These are phyloP conservation scores for Ichneumoninae sp. DNA, from an alignment of 2,888 invertebrate species.

Conservation along the genomic window DNA sequence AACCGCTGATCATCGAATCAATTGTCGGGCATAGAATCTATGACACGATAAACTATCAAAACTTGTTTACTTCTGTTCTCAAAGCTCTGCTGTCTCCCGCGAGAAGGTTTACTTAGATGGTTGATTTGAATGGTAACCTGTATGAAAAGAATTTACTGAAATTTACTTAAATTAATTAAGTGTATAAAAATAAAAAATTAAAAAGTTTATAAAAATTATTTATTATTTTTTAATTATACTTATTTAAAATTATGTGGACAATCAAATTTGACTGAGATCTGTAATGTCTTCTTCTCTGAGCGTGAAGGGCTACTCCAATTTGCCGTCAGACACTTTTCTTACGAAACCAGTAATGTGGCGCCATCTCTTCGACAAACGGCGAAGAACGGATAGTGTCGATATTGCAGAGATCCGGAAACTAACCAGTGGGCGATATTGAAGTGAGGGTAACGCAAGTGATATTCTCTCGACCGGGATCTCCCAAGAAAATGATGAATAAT, in stretches of 20 bases:
- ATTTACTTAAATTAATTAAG: no score
- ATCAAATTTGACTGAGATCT: no score
- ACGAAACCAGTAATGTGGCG: background rate
- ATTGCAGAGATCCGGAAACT: background rate
- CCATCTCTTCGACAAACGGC: background rate
- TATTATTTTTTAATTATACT: no score
- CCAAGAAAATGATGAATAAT: background rate
- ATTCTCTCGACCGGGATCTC: background rate
- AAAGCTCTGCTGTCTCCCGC: background rate
- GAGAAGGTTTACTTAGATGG: background rate
- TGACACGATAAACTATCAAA: slow-evolving; percentile 22
- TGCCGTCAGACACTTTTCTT: background rate
- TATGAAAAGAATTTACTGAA: no score
- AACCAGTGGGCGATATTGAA: background rate
- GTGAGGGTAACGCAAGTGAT: background rate
- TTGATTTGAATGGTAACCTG: no score
- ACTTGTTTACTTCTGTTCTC: background rate
- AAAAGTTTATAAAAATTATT: no score
- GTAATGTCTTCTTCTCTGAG: no score
- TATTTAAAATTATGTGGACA: no score
- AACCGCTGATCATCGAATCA: background rate
- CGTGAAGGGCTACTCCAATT: no score
- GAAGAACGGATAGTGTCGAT: background rate
- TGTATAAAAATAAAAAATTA: no score
- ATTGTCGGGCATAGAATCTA: background rate